Evolutionary conservation across 2,888 invertebrate genomes (phyloP), one percentile per base, ranked within the genome.

Genomic region (Oxystoma pomonae): DNA sequence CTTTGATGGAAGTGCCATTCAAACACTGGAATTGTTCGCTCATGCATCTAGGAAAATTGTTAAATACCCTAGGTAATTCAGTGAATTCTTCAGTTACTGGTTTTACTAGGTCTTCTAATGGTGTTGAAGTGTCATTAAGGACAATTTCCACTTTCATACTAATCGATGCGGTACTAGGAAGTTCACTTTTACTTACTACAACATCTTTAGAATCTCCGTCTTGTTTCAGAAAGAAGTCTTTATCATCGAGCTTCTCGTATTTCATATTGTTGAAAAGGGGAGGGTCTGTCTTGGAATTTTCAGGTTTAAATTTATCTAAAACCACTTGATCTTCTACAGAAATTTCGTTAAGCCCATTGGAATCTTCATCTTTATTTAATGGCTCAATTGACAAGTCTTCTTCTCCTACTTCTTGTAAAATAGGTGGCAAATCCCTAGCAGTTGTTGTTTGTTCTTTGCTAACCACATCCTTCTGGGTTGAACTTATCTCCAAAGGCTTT

Each of bases 21-120:
- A 73, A 67, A 68, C 86, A 87, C 70, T 85, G 84, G 72, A 86
- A 86, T 73, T 86, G 85, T 0, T 84, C 85, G 52, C 81, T 76
- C 20, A 82, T 80, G 69, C 86, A 86, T 74, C 85, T 83, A 0
- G 84, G 82, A 68, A 83, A 84, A 35, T 35, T 35, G 35, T 73
- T 74, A 19, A 69, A 70, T n/a, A 78, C 59, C 12, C 35, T 35
- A 7, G 35, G 3, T 7, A 12, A 3, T 35, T 35, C 35, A 1
- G 69, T 67, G 60, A 73, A 77, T 21, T 75, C 76, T 73, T 78
- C 78, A 0, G 76, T 76, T 2, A 78, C 77, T 1, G 77, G 77
- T 67, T 75, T 78, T 2, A 74, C 70, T n/a, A 69, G 70, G 19
- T 72, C 71, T 16, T 64, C 56, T 19, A 50, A 58, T 20, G 16